Evolutionary conservation across 2,888 invertebrate genomes (phyloP), one percentile per base, ranked within the genome.

Genomic region (Tetanocera ferruginea): DNA sequence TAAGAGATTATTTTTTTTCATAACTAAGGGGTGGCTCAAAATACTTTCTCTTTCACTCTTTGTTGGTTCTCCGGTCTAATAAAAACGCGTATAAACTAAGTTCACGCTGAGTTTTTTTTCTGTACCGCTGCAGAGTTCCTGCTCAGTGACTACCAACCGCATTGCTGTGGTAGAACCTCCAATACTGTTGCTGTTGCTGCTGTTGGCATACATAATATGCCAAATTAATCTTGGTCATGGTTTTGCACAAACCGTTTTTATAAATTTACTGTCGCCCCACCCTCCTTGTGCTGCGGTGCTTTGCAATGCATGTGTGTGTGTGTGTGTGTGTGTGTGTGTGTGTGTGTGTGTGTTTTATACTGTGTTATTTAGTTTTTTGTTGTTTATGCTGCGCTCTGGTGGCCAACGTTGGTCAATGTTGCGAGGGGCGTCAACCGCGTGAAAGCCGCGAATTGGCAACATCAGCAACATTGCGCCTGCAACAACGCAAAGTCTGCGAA

Each of bases 361-460:
- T 43, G 34, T 43, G 34, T 69, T 69, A 49, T 28, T 25, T 34
- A 23, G 25, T 49, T 64, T 64, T 69, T 69, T 51, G 23, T 69
- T 69, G 25, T 49, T 69, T 69, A 6, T 34, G 14, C 43, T 19
- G 57, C 62, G 17, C 71, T 71, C 31, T 19, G 57, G 72, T 72
- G 72, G 57, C 37, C 60, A 34, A 25, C 60, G 28, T 60, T 23
- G 28, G 23, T 31, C 55, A 72, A 19, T 57, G 51, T 19, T 60
- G 14, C 23, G 28, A 74, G 66, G 64, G 66, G 66, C 66, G 66
- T 28, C 51, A 52, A 75, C 73, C 55, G 66, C 64, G 67, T 37
- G 19, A 77, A 69, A 62, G 19, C 76, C 72, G 57, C 66, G 57
- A 66, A 55, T 73, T 64, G 80, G 49, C 76, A 78, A 76, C 67